phyloP scores from a whole-genome alignment of 2,797 vertebrate species.

The Peromyscus melanophrys region DNA sequence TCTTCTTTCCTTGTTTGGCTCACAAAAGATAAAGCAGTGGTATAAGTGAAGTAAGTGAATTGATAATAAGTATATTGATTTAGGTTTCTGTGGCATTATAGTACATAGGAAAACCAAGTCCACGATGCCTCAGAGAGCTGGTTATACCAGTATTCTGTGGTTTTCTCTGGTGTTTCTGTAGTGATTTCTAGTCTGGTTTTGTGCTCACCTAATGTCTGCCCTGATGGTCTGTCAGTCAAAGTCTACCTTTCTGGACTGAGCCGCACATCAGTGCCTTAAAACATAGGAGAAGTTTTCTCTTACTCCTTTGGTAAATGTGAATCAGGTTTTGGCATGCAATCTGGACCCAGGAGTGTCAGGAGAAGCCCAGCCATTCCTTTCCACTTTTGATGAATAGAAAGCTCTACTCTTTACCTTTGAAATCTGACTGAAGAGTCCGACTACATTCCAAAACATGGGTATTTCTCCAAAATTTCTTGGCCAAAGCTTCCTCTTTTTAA shows the following conservation, averaged over 20 bases:
- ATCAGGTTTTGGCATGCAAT: constrained; percentile 32
- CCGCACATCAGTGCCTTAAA: not conserved
- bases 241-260: not conserved
- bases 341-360: not conserved
- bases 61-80: not conserved
- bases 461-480: constrained; percentile 36
- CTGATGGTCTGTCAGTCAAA: not conserved
- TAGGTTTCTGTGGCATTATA: not conserved
- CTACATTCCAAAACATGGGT: constrained; percentile 54
- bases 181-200: constrained; percentile 6
- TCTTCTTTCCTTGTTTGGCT: not conserved
- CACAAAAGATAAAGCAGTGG: not conserved
- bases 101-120: not conserved
- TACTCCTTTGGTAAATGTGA: constrained; percentile 57
- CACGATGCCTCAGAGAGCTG: not conserved
- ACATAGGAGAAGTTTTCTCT: constrained; percentile 43
- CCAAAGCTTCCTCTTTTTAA: not conserved
- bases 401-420: constrained; percentile 71
- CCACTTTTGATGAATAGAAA: constrained; percentile 56
- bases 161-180: not conserved
- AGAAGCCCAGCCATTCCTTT: constrained; percentile 62
- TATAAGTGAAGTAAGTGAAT: not conserved
- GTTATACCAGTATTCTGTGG: not conserved
- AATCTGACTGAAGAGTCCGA: constrained; percentile 1
- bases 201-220: not conserved